These are phyloP conservation scores for Psephotus haematonotus DNA, from an alignment of 2,113 vertebrate genomes.

Conservation along the genomic window DNA sequence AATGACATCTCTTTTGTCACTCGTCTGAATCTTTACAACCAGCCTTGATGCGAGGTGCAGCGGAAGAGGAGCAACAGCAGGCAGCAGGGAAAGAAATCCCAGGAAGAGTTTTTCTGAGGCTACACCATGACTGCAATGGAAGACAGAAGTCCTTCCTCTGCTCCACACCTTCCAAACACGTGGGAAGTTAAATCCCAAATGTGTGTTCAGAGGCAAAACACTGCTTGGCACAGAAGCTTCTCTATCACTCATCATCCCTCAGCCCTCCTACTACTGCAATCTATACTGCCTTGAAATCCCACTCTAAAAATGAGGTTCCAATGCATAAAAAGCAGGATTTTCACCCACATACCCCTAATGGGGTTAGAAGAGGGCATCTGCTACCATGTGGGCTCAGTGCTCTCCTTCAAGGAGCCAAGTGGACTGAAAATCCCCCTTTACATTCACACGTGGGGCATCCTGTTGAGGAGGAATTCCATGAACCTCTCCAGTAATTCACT, in stretches of 20 bases:
- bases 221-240: neutral
- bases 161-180: neutral
- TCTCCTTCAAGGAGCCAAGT: neutral
- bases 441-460: neutral
- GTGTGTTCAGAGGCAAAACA: neutral
- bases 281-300: neutral
- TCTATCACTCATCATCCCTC: neutral
- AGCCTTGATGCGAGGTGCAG: neutral
- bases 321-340: neutral
- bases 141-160: neutral
- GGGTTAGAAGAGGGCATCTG: neutral
- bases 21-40: neutral
- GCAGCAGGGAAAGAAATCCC: neutral
- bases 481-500: neutral
- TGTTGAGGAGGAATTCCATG: neutral
- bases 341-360: fast-evolving
- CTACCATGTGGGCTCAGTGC: neutral
- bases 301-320: neutral
- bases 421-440: neutral
- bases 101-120: neutral
- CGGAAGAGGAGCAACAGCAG: neutral
- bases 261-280: neutral
- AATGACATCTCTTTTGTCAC: neutral
- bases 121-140: neutral
- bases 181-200: neutral